Evolutionary conservation across 1,140 invertebrate genomes (phyloP).

Genomic region (Drosophila littoralis): DNA sequence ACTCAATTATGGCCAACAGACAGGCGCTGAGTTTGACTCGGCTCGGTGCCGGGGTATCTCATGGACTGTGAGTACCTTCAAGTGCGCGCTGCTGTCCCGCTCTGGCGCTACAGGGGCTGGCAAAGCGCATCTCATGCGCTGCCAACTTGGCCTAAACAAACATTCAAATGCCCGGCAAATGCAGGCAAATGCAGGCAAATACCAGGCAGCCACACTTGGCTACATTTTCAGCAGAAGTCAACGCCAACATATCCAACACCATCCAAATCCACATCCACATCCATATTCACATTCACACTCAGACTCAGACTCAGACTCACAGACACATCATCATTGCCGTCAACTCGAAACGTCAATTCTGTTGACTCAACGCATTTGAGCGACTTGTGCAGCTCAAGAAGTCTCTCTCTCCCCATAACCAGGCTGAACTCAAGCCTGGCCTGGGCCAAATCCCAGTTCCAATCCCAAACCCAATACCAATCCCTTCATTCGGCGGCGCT

Average conservation of each 20-base stretch:
- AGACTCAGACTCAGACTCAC: slow-evolving; percentile 12
- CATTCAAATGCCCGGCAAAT: slow-evolving; percentile 61
- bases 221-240: slow-evolving; percentile 79
- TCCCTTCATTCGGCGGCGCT: slow-evolving; percentile 51
- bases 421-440: not conserved
- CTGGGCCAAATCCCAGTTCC: not conserved
- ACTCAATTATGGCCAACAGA: slow-evolving; percentile 83
- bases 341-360: slow-evolving; percentile 78
- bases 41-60: slow-evolving; percentile 9
- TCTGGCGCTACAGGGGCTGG: slow-evolving; percentile 37
- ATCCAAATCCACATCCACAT: not conserved
- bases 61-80: slow-evolving; percentile 35
- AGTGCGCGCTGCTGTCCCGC: slow-evolving; percentile 41
- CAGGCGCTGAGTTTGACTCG: slow-evolving; percentile 60
- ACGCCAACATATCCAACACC: slow-evolving; percentile 62
- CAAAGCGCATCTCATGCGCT: slow-evolving; percentile 31
- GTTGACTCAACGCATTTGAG: slow-evolving; percentile 76
- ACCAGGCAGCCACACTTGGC: slow-evolving; percentile 56
- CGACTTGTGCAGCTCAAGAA: slow-evolving; percentile 25
- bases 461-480: not conserved
- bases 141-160: slow-evolving; percentile 71
- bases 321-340: slow-evolving; percentile 56
- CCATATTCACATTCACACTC: slow-evolving; percentile 9
- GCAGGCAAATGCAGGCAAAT: too few species aligned
- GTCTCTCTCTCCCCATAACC: not conserved